phyloP scores from a whole-genome alignment of 2,888 invertebrate genomes.

The Lithophane socia region DNA sequence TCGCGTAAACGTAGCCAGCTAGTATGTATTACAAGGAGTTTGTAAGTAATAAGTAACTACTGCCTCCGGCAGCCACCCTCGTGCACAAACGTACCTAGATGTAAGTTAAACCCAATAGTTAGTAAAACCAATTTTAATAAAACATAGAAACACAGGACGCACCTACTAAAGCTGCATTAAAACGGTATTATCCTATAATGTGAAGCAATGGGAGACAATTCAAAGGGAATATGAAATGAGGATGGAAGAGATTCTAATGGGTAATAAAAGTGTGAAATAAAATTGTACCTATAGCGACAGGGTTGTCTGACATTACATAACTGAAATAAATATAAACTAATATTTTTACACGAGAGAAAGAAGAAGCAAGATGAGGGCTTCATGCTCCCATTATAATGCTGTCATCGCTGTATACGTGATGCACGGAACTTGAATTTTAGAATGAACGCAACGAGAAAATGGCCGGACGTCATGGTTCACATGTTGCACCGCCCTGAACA shows the following conservation, averaged over 20 bases:
- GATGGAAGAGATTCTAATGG: constrained; percentile 35
- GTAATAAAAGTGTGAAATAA: constrained; percentile 40
- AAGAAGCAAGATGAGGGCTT: neutral
- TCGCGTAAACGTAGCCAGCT: neutral
- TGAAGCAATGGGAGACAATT: constrained; percentile 32
- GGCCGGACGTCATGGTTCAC: neutral
- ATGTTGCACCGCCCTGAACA: neutral
- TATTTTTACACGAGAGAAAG: neutral
- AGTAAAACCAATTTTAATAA: constrained; percentile 40
- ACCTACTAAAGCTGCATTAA: constrained; percentile 43
- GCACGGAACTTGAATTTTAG: neutral
- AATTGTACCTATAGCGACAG: neutral
- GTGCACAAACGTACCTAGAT: constrained; percentile 18
- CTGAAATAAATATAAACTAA: neutral
- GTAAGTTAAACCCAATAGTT: constrained; percentile 28
- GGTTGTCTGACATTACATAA: neutral
- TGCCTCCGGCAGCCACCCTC: neutral
- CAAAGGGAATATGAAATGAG: constrained; percentile 45
- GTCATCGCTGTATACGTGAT: neutral
- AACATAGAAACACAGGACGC: constrained; percentile 25
- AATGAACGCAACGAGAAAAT: neutral
- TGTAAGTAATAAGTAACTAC: constrained; percentile 14
- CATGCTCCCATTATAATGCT: neutral
- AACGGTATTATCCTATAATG: constrained; percentile 20
- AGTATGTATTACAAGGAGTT: neutral